Evolutionary conservation across 2,113 vertebrate species (phyloP), one percentile per base, ranked within the genome.

Genomic region (Crotophaga sulcirostris): DNA sequence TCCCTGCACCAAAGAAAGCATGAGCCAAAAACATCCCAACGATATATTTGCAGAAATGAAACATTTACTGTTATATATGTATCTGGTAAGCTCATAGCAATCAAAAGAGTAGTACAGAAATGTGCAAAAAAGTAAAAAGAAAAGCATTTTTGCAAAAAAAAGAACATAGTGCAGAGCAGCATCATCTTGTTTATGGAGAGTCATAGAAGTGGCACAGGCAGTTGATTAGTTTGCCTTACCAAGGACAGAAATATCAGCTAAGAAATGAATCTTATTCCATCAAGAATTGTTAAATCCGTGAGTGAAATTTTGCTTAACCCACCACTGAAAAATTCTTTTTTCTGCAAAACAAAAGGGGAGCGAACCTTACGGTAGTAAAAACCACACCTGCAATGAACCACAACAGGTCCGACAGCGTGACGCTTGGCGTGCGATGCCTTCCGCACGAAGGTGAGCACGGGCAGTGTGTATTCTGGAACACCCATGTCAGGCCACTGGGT

Each of bases 401-500:
- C 98, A 14, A 99, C 92, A 4, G 99, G 99, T n/a, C 99, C 99
- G 12, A 97, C 97, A 8, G 97, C 95, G 0, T 98, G 97, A 16
- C 96, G 94, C 94, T 98, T 98, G 56, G 98, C 98, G 5, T 96
- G 97, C 4, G 99, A 98, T 0, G 99, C 99, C 94, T 99, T 99
- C 87, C 98, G 98, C 96, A 99, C 97, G 9, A 99, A 99, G 80
- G 98, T 98, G 84, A 99, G 98, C 51, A 99, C 98, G 0, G 99
- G 99, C 79, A 99, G 98, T 0, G 98, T 96, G 15, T 99, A 99
- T 13, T 99, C 99, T 0, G 99, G 99, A 66, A 99, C 99, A 6
- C 99, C 99, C 99, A 99, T 99, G 96, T 99, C 99, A 25, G 99
- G 99, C 99, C 99, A 99, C 95, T 99, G 99, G 23, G 99, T 99